Evolutionary conservation across 1,140 invertebrate genomes (phyloP), one percentile per base, ranked within the genome.

Genomic region (Brachionus rotundiformis): DNA sequence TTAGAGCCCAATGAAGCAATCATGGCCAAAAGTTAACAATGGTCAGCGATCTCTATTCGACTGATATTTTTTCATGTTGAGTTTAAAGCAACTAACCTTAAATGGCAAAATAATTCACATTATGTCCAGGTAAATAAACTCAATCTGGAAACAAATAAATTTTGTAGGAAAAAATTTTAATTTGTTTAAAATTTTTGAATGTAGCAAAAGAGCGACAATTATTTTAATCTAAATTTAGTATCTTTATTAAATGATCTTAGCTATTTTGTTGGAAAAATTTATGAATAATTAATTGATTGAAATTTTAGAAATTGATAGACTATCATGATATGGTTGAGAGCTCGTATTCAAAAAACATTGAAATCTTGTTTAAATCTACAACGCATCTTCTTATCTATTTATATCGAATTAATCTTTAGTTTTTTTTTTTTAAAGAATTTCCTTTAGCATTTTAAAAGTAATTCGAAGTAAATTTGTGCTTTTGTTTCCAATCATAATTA

Each of bases 371-470:
- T 23, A 54, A 54, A 54, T 54, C 47, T 54, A 7, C 16, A 25
- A 54, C 8, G 47, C 47, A 16, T 49, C 16, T 23, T 6, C 16
- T 36, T 36, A 36, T 36, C n/a, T n/a, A n/a, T n/a, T n/a, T n/a
- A n/a, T n/a, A n/a, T n/a, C n/a, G n/a, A n/a, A n/a, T 54, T 54
- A 7, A 54, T 54, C 5, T 19, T 25, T 54, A 19, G 23, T 19
- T 54, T 54, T 8, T 54, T 54, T 8, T 54, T 54, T 47, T 41
- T 8, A 54, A 54, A 54, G 16, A 54, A 54, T 54, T 54, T 54
- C 7, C 47, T 54, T 54, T 54, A 54, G 47, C 47, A 54, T 54
- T 54, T 54, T 54, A 54, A 54, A 54, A 54, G 47, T 54, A 54
- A 54, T 54, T 54, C 19, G 47, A 19, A 54, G 47, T 54, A 54